Conservation (phyloP, 2,113 vertebrate genomes). For the Rynchops niger region DNA sequence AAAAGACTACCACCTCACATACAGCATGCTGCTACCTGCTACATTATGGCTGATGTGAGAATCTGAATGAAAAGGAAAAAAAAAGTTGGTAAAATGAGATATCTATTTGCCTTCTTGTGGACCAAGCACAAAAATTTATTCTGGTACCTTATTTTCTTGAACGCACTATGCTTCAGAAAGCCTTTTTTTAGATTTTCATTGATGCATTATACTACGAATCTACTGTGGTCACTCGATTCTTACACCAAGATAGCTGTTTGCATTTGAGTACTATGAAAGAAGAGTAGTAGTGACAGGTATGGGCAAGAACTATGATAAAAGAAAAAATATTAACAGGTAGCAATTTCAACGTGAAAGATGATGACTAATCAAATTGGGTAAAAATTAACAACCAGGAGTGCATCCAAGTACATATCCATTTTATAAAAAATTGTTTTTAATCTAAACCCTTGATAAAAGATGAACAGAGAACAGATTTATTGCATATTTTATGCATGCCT, state of each 20-base stretch:
- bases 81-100: neutral
- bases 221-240: neutral
- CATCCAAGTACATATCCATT: neutral
- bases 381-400: conserved; percentile 18
- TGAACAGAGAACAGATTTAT: conserved; percentile 41
- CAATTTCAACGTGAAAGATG: conserved; percentile 7
- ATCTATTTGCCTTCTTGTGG: neutral
- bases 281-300: neutral
- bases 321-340: neutral
- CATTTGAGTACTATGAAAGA: neutral
- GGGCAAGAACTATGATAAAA: neutral
- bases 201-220: neutral
- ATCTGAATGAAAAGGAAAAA: neutral
- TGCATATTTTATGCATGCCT: conserved; percentile 68
- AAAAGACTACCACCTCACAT: neutral
- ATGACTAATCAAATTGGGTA: neutral
- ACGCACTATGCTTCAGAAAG: neutral
- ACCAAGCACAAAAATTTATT: neutral
- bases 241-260: neutral
- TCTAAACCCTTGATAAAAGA: conserved; percentile 41
- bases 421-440: neutral
- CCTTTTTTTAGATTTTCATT: neutral
- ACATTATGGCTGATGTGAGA: neutral
- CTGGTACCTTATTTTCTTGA: neutral
- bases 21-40: conserved; percentile 19